These are phyloP conservation scores for Prunella fulvescens DNA, from an alignment of 2,113 vertebrate genomes.

Conservation along the genomic window DNA sequence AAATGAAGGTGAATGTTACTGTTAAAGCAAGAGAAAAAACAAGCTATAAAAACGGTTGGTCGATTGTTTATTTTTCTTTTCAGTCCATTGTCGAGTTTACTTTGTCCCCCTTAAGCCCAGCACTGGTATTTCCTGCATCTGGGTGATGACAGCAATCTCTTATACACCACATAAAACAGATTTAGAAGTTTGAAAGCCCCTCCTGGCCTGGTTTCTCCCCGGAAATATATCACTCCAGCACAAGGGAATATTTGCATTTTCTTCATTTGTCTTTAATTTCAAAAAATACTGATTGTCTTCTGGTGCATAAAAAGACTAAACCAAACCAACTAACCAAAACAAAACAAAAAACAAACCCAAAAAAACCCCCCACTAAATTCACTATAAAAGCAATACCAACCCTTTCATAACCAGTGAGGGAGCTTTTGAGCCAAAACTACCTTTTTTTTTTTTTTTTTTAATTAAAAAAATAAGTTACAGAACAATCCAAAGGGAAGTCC, in stretches of 20 bases:
- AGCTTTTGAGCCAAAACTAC: background rate
- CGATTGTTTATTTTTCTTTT: conserved; percentile 70
- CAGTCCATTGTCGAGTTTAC: conserved; percentile 65
- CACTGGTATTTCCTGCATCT: conserved; percentile 66
- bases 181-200: conserved; percentile 30
- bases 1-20: conserved; percentile 63
- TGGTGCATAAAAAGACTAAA: background rate
- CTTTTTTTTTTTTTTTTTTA: background rate
- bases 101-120: conserved; percentile 55
- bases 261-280: background rate
- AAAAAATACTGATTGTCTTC: background rate
- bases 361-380: background rate
- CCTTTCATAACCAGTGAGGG: background rate
- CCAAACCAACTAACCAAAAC: background rate
- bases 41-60: conserved; percentile 52
- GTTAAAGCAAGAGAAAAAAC: conserved; percentile 44
- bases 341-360: too few relatives aligned
- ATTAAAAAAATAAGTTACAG: background rate
- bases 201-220: conserved; percentile 29
- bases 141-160: conserved; percentile 59
- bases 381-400: background rate
- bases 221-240: conserved; percentile 6
- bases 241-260: background rate
- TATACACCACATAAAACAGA: conserved; percentile 60
- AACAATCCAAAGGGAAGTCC: background rate